These are phyloP conservation scores for Butorides virescens DNA, from an alignment of 2,113 vertebrate genomes.

Conservation along the genomic window DNA sequence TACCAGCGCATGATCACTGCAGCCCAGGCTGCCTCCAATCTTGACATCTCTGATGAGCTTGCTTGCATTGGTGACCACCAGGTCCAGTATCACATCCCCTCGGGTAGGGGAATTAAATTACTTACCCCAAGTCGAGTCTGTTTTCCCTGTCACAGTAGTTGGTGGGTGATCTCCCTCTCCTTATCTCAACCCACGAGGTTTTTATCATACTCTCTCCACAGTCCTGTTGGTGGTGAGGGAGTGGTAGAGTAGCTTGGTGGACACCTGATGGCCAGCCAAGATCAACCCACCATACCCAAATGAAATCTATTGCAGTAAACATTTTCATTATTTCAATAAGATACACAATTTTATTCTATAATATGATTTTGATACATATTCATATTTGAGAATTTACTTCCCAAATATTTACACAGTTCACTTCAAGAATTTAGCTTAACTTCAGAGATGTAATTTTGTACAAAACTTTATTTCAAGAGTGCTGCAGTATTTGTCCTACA, in stretches of 20 bases:
- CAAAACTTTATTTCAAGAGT: neutral
- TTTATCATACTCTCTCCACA: neutral
- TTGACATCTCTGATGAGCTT: no score
- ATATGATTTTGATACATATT: neutral
- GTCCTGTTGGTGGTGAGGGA: neutral
- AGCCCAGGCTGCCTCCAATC: no score
- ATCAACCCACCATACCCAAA: neutral
- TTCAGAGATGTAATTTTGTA: neutral
- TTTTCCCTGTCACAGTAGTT: neutral
- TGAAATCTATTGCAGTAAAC: neutral
- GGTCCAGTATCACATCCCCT: no score
- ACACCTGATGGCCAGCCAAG: neutral
- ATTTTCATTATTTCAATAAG: neutral
- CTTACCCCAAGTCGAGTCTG: neutral
- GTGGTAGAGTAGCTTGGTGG: neutral
- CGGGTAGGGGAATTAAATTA: no score
- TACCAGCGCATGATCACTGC: no score
- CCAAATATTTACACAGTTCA: neutral
- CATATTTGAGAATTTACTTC: neutral
- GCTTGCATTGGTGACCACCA: no score
- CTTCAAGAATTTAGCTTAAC: neutral
- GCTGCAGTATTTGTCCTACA: neutral
- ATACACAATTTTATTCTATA: neutral
- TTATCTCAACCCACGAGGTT: neutral
- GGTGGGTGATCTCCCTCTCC: neutral